Conservation (phyloP, 2,113 vertebrate species). For the Cranoglanis bouderius region DNA sequence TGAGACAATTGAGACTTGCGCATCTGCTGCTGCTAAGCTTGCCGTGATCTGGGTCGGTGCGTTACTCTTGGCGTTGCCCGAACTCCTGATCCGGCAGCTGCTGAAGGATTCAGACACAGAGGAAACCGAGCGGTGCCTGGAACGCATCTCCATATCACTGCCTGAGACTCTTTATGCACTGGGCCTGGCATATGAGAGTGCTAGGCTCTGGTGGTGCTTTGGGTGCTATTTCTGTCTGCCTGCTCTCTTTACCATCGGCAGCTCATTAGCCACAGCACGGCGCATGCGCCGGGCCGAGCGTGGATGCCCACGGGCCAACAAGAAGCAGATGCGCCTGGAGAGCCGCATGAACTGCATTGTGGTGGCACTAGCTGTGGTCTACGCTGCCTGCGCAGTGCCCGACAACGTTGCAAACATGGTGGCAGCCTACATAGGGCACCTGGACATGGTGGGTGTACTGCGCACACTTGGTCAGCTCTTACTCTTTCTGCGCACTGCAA, state of each 20-base stretch:
- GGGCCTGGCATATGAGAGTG: conserved; percentile 91
- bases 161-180: conserved; percentile 93
- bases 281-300: conserved; percentile 91
- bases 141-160: conserved; percentile 87
- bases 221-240: conserved; percentile 98
- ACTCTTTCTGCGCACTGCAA: conserved; percentile 92
- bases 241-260: conserved; percentile 94
- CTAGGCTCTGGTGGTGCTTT: conserved; percentile 97
- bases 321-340: conserved; percentile 93
- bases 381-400: conserved; percentile 93
- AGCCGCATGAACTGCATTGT: conserved; percentile 99
- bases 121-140: conserved; percentile 81
- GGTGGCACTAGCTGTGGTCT: conserved; percentile 93
- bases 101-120: conserved; percentile 75
- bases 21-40: conserved; percentile 90
- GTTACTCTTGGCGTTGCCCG: conserved; percentile 88
- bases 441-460: conserved; percentile 89
- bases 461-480: conserved; percentile 94
- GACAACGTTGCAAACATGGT: conserved; percentile 99
- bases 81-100: conserved; percentile 91
- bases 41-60: conserved; percentile 97
- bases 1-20: conserved; percentile 97
- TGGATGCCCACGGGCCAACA: conserved; percentile 88
- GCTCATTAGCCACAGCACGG: conserved; percentile 89
- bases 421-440: conserved; percentile 90